Evolutionary conservation across 1,140 invertebrate genomes (phyloP).

Genomic region (Camponotus pennsylvanicus): DNA sequence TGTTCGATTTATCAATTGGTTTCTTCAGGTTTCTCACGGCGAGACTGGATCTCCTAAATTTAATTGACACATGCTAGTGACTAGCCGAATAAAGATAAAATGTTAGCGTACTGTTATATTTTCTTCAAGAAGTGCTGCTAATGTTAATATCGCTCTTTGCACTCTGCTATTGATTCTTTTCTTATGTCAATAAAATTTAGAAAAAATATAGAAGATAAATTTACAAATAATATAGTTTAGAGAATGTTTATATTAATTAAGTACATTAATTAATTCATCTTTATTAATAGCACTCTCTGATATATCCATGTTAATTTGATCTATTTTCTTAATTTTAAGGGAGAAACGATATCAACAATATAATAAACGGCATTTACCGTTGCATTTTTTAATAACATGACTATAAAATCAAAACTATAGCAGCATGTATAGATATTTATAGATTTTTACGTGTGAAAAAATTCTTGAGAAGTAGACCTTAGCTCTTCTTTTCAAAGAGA

Average conservation of each 20-base stretch:
- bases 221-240: background rate
- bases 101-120: background rate
- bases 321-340: background rate
- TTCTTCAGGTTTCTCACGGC: slow-evolving; percentile 54
- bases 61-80: slow-evolving; percentile 8
- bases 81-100: slow-evolving; percentile 33
- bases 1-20: slow-evolving; percentile 81
- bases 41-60: slow-evolving; percentile 58
- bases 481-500: slow-evolving; percentile 57
- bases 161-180: background rate
- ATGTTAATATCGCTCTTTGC: background rate
- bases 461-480: slow-evolving; percentile 65
- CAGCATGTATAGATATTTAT: slow-evolving; percentile 8
- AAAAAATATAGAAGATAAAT: background rate
- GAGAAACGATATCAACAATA: background rate
- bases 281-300: background rate
- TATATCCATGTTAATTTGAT: background rate
- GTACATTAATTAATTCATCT: background rate
- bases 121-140: background rate
- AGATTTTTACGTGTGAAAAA: slow-evolving; percentile 68
- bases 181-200: background rate
- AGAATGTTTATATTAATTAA: slow-evolving; percentile 12
- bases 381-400: background rate
- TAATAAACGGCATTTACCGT: background rate
- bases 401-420: background rate